Evolutionary conservation across 2,797 vertebrate species (phyloP).

Genomic region (Fistularia tabacaria): DNA sequence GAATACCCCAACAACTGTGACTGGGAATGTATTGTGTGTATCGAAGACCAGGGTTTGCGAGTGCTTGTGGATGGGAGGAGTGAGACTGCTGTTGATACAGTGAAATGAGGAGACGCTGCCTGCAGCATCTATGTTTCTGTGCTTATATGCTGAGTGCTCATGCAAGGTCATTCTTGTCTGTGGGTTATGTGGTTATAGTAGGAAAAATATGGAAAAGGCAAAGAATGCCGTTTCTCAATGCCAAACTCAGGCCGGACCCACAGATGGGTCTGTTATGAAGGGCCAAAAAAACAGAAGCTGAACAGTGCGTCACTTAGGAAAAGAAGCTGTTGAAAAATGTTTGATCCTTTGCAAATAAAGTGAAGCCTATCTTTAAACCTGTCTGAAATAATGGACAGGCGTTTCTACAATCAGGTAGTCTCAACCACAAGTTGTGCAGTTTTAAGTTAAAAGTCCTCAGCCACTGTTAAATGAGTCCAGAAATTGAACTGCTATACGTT

Average conservation of each 20-base stretch:
- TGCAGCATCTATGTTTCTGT: slow-evolving; percentile 7
- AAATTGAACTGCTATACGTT: no score
- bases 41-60: slow-evolving; percentile 7
- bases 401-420: slow-evolving; percentile 13
- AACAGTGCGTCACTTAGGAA: slow-evolving; percentile 33
- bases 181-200: slow-evolving; percentile 2
- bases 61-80: slow-evolving; percentile 1
- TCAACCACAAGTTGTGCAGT: neutral
- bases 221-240: slow-evolving; percentile 15
- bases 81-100: slow-evolving; percentile 16
- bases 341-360: slow-evolving; percentile 6
- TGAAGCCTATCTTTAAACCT: slow-evolving; percentile 24
- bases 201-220: slow-evolving; percentile 12
- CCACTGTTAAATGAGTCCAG: no score
- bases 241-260: slow-evolving; percentile 34
- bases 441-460: no score
- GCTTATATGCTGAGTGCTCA: slow-evolving; percentile 27
- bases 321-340: slow-evolving; percentile 2
- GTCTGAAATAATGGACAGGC: slow-evolving; percentile 31
- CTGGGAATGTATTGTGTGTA: slow-evolving; percentile 8
- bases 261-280: slow-evolving; percentile 47
- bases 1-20: slow-evolving; percentile 19
- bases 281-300: slow-evolving; percentile 32
- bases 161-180: slow-evolving; percentile 28
- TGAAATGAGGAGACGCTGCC: slow-evolving; percentile 5